Conservation (phyloP, 2,113 vertebrate species). For the Cyphotilapia sp. region DNA sequence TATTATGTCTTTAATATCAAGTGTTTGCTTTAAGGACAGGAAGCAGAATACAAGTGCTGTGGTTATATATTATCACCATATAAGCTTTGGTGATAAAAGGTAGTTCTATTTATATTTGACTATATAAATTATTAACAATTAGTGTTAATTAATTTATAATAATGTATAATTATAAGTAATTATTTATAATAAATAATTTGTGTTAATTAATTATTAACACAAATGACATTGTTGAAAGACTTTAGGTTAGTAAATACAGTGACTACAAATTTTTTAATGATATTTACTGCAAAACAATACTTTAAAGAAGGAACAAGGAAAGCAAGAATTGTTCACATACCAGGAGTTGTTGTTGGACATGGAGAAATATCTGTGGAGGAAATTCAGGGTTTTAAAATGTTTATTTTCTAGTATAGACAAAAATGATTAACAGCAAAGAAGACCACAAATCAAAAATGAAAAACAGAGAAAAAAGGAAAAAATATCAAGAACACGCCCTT, state of each 20-base stretch:
- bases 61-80: background rate
- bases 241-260: background rate
- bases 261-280: background rate
- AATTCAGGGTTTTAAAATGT: no score
- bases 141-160: background rate
- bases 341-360: no score
- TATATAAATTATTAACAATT: background rate
- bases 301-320: background rate
- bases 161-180: background rate
- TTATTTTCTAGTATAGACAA: background rate
- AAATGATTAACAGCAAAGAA: background rate
- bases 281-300: background rate
- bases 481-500: accelerated
- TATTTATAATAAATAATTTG: background rate
- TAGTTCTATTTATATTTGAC: background rate
- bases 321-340: no score
- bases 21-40: no score
- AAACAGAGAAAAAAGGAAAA: no score
- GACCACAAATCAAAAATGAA: background rate
- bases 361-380: no score
- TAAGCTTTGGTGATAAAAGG: background rate
- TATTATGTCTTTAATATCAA: background rate
- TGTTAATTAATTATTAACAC: background rate
- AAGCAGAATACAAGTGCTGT: background rate
- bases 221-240: background rate